Percentiles rank a stretch among this genome's conserved stretches.
Conservation (phyloP, 2,888 invertebrate species). For the Ceraclea dissimilis region DNA sequence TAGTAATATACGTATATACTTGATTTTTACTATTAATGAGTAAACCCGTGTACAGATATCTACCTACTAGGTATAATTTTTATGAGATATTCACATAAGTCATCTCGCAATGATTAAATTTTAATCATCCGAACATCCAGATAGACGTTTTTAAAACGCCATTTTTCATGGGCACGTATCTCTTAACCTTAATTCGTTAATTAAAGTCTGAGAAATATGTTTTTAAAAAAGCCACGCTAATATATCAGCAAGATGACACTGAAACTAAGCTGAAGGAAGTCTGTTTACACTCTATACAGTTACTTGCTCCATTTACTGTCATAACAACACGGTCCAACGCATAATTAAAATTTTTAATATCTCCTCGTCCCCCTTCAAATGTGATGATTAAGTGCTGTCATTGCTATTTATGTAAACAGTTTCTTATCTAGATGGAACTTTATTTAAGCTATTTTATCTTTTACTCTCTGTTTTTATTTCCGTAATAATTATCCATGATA, state of each 20-base stretch:
- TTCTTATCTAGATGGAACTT: not conserved
- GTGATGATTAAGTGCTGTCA: conserved; percentile 9
- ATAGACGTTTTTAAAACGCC: too few species aligned
- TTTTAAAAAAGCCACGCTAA: not conserved
- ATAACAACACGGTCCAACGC: conserved; percentile 1
- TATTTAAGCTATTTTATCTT: not conserved
- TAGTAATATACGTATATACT: too few species aligned
- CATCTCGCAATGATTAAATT: too few species aligned
- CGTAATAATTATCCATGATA: too few species aligned
- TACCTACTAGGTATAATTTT: too few species aligned
- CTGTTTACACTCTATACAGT: conserved; percentile 18
- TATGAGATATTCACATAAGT: too few species aligned
- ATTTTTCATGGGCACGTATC: too few species aligned
- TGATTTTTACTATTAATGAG: too few species aligned
- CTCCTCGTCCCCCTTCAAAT: not conserved
- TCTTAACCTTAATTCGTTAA: not conserved
- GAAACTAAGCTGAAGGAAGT: not conserved
- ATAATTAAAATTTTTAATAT: conserved; percentile 22
- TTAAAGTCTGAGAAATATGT: not conserved
- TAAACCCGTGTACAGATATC: too few species aligned
- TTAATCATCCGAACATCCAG: not conserved
- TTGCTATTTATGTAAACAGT: not conserved
- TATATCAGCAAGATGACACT: not conserved
- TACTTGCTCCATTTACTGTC: conserved; percentile 20
- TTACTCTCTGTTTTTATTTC: not conserved